Evolutionary conservation across 35 echinoderm and acorn worm species (phyloP).

Genomic region (Amphiura filiformis): DNA sequence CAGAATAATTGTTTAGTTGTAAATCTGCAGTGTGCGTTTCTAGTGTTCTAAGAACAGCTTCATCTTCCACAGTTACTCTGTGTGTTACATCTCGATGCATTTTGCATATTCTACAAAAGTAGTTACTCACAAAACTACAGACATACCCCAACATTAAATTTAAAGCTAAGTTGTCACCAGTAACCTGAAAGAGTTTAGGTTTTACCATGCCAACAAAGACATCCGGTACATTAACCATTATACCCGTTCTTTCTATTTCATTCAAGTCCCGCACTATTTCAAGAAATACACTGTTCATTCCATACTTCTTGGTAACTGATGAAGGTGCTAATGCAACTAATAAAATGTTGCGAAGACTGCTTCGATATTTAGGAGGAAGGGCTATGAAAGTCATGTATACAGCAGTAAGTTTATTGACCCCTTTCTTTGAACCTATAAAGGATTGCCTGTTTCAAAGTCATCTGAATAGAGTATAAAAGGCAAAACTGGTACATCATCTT

Average conservation of each 20-base stretch:
- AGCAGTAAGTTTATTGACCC: constrained; percentile 24
- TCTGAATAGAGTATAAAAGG: constrained; percentile 42
- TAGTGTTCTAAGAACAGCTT: neutral
- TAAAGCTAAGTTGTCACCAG: constrained; percentile 48
- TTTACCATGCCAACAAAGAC: constrained; percentile 3
- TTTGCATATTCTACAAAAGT: neutral
- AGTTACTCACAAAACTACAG: constrained; percentile 15
- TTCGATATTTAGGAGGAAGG: constrained; percentile 28
- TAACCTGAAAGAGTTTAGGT: constrained; percentile 38
- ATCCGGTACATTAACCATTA: constrained; percentile 21
- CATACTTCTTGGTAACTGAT: constrained; percentile 42
- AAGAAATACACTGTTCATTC: constrained; percentile 33
- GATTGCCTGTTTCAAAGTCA: constrained; percentile 45
- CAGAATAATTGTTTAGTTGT: neutral
- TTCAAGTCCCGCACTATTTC: constrained; percentile 39
- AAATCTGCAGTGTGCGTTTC: neutral
- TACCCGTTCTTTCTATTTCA: constrained; percentile 12
- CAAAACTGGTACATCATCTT: constrained; percentile 12
- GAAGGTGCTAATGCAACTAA: constrained; percentile 27
- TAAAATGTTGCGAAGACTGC: constrained; percentile 28
- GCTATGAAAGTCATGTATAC: constrained; percentile 31
- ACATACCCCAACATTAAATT: constrained; percentile 26
- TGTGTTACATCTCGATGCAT: neutral
- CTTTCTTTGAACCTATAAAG: constrained; percentile 45
- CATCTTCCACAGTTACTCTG: neutral